Evolutionary conservation across 2,888 invertebrate species (phyloP).

Genomic region (Tipula vernalis): DNA sequence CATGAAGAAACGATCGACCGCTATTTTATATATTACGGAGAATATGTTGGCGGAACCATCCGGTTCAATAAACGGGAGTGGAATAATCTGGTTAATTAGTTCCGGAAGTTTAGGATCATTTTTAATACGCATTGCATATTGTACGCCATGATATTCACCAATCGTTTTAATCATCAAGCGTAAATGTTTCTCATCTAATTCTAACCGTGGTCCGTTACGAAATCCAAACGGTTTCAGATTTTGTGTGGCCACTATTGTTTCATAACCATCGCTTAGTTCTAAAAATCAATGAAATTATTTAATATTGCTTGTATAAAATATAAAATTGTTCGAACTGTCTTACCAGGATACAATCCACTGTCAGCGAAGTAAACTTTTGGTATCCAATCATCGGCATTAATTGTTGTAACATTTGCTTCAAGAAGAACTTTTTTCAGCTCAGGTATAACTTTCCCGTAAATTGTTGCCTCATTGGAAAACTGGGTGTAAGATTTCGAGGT

Average conservation of each 20-base stretch:
- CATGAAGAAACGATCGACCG: conserved; percentile 30
- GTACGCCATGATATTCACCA: conserved; percentile 28
- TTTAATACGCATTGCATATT: conserved; percentile 25
- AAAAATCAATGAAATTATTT: not conserved
- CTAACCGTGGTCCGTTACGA: conserved; percentile 25
- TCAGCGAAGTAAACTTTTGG: conserved; percentile 14
- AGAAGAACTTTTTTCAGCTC: conserved; percentile 6
- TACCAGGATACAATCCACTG: conserved; percentile 6
- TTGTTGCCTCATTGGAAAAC: conserved; percentile 13
- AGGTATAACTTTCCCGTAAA: conserved; percentile 13
- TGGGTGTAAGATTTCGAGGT: conserved; percentile 10
- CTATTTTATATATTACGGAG: conserved; percentile 24
- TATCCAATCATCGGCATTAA: conserved; percentile 11
- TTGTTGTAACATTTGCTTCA: not conserved
- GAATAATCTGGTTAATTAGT: conserved; percentile 22
- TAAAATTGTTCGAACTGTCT: not conserved
- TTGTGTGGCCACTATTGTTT: conserved; percentile 28
- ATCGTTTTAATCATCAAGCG: conserved; percentile 24
- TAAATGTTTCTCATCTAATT: conserved; percentile 26
- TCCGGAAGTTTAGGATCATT: conserved; percentile 23
- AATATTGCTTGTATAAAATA: not conserved
- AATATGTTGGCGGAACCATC: conserved; percentile 17
- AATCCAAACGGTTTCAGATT: conserved; percentile 27
- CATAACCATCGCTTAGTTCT: conserved; percentile 17
- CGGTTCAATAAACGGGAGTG: conserved; percentile 22